phyloP scores from a whole-genome alignment of 2,888 invertebrate genomes.

The Thalpophila matura region DNA sequence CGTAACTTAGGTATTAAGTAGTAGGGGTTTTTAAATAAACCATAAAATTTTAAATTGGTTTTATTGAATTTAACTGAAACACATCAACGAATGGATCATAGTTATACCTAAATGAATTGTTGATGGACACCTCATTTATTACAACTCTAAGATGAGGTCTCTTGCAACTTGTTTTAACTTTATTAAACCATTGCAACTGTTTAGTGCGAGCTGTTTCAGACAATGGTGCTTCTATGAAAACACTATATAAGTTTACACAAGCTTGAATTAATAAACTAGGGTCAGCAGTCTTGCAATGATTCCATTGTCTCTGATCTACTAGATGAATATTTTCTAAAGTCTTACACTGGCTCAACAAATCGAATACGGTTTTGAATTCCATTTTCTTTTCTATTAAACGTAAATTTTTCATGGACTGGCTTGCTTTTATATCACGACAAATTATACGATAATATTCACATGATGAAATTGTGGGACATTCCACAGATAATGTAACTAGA shows the following conservation, averaged over 20 bases:
- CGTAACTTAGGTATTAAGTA: too few relatives aligned
- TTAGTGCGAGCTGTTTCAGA: constrained; percentile 58
- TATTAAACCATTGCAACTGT: constrained; percentile 68
- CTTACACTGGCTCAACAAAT: constrained; percentile 74
- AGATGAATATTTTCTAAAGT: constrained; percentile 80
- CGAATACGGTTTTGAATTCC: constrained; percentile 74
- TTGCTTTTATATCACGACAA: constrained; percentile 70
- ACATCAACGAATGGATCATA: constrained; percentile 77
- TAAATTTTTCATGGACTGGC: constrained; percentile 76
- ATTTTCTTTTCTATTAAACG: constrained; percentile 75
- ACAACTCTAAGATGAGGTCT: constrained; percentile 70
- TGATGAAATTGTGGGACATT: constrained; percentile 65
- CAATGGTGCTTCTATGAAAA: constrained; percentile 72
- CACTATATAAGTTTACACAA: constrained; percentile 77
- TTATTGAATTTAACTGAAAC: constrained; percentile 76
- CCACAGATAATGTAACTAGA: constrained; percentile 77
- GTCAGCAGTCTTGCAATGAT: constrained; percentile 65
- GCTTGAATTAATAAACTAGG: constrained; percentile 72
- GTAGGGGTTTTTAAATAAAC: constrained; percentile 26
- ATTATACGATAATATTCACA: constrained; percentile 62
- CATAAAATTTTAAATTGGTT: constrained; percentile 56
- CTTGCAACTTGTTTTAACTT: constrained; percentile 64
- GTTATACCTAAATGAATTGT: constrained; percentile 56
- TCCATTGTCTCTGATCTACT: constrained; percentile 63
- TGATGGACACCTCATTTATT: constrained; percentile 53